Conservation (phyloP, 2,113 vertebrate genomes). For the Nothocercus nigrocapillus region DNA sequence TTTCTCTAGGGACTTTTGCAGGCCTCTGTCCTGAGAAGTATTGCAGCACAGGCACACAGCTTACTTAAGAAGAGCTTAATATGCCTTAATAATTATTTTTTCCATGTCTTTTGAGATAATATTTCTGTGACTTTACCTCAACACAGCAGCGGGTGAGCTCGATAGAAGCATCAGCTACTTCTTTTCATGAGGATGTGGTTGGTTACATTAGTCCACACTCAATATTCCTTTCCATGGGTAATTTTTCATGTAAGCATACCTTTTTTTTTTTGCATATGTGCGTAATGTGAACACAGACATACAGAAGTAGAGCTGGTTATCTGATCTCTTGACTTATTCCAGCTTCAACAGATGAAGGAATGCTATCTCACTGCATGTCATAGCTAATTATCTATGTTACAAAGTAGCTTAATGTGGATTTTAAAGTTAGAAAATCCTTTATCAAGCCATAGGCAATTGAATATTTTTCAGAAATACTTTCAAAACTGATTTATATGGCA, state of each 20-base stretch:
- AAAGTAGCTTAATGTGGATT: background rate
- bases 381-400: background rate
- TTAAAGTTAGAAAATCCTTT: background rate
- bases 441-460: background rate
- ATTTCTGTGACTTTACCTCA: background rate
- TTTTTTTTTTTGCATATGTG: background rate
- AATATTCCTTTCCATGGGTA: background rate
- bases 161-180: background rate
- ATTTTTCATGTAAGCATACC: too few relatives aligned
- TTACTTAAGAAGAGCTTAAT: background rate
- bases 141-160: background rate
- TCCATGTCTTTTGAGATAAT: background rate
- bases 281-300: background rate
- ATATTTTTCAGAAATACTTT: background rate
- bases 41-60: background rate
- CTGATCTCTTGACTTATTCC: background rate
- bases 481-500: background rate
- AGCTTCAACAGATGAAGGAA: background rate
- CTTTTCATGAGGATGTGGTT: background rate
- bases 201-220: background rate
- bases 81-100: background rate
- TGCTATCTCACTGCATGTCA: background rate
- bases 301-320: background rate
- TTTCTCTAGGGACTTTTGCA: background rate
- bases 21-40: background rate